Evolutionary conservation across 30 jellyfish, hydroid and myxozoan genomes (phyloP), one percentile per base, ranked within the genome.

Genomic region (Catostylus mosaicus): DNA sequence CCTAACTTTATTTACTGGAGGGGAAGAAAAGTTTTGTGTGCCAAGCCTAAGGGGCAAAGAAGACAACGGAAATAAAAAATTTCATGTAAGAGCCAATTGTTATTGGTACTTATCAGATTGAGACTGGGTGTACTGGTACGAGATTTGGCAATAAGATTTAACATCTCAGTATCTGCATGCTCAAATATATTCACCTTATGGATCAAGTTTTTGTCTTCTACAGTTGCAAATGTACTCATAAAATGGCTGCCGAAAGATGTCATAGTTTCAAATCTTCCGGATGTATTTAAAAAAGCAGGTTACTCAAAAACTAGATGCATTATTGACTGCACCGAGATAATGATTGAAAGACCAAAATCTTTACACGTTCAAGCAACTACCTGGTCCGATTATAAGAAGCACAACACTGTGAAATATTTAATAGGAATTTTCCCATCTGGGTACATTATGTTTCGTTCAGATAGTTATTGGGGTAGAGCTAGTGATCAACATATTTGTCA

Each of bases 371-470:
- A 79, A 34, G 74, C 82, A 23, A 35, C 67, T 14, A 79, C 75
- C 45, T 79, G 88, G 88, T 76, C 65, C n/a, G 88, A 76, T 29
- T 76, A 76, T 26, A 76, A 76, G 52, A 30, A 52, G 22, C 75
- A 74, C 56, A 74, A 74, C 74, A 46, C 73, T 3, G 30, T 74
- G 26, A 76, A 61, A 51, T 54, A 31, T 59, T 59, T 73, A n/a
- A 37, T 48, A n/a, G 84, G 32, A 6, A 51, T 73, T 26, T 73
- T 38, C 10, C 84, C 72, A 12, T 51, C 60, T 73, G 84, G 84
- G 34, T 73, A 40, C 47, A 73, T 73, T 6, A 73, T 34, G 59
- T 27, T 47, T 73, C 27, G 40, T 37, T 73, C 84, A 37, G 70
- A 45, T 27, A 14, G 35, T 23, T 73, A 73, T 45, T 71, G 84